Evolutionary conservation across 2,113 vertebrate genomes (phyloP), one percentile per base, ranked within the genome.

Genomic region (Phylloscopus trochiloides): DNA sequence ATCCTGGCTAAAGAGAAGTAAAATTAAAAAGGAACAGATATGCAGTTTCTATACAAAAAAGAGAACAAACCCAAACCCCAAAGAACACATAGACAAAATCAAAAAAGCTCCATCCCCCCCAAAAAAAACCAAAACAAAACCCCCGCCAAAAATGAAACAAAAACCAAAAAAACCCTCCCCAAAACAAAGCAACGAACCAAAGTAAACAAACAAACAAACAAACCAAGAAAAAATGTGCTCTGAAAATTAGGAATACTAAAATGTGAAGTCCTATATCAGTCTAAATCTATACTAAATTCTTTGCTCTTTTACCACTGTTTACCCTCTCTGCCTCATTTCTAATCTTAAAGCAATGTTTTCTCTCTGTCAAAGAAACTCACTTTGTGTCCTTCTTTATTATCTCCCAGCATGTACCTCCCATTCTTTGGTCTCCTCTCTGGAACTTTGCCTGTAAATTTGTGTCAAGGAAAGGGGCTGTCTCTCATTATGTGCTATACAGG

Each of bases 181-280:
- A 2, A 13, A 25, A 10, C 3, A 32, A 29, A 15, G 10, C 19
- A 75, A 25, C 4, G 31, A 74, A 52, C 6, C 4, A 67, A 61
- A 79, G 2, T 15, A 66, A 38, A 12, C 2, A 0, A 1, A 48
- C 25, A 34, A 62, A 32, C 32, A 48, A 55, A 48, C 12, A 0
- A 34, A 34, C 2, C 5, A 40, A 25, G 6, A 5, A 61, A 58
- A 75, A 43, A 45, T 4, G 4, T 4, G 3, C 15, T 57, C 19
- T 87, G 36, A 61, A 72, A 79, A 68, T 57, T 19, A 63, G 17
- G 32, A 76, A 52, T 70, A 34, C 2, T 42, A 6, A 66, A 78
- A n/a, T 51, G 9, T 45, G 25, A 79, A 62, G 11, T 59, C 36
- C 21, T 51, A 1, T 52, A 73, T 86, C 28, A 48, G 6, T n/a